Base-by-base conservation (phyloP, 2,113 vertebrate genomes). In the Chelonoidis abingdonii region DNA sequence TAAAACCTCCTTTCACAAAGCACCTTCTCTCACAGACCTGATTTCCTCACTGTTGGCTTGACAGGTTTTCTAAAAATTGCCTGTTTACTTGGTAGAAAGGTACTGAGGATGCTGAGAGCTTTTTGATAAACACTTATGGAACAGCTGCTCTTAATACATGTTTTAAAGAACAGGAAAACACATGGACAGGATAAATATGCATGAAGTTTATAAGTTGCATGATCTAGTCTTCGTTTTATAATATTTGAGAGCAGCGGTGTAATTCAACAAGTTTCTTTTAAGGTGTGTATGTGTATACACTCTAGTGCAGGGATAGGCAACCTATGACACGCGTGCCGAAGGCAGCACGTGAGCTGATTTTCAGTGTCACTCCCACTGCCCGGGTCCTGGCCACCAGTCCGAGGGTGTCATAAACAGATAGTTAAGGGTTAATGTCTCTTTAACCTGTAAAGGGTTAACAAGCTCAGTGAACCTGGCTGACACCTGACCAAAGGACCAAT, bases 151-250 rank as follows among this genome's bases (percentile, higher is more conserved):
- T 87, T 87, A 54, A 22, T 35, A 1, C 78, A 22, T 53, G 3
- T 87, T 96, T 89, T 59, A 85, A 92, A 57, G 41, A 57, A 78
- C 82, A 79, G 11, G 85, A 19, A 1, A 65, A 84, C 65, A 91
- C 85, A 72, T 2, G 10, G 31, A 24, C 25, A 72, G 65, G 6
- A 12, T 94, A 75, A 21, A 38, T 54, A 5, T 80, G 2, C 2
- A 13, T 27, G 0, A 57, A 78, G 84, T 80, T 2, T 80, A 82
- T 52, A 49, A 22, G 10, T 87, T 95, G 89, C 4, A 13, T 93
- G 88, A 94, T 81, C 5, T 11, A 90, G 12, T 19, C 1, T 3
- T 72, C 81, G 89, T 19, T 91, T 93, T 88, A 1, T 62, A 89
- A 41, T 69, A 57, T 10, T 50, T 92, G 17, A 78, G 89, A 57